Base-by-base conservation (phyloP, 2,797 vertebrate genomes). In the Thunnus albacares region DNA sequence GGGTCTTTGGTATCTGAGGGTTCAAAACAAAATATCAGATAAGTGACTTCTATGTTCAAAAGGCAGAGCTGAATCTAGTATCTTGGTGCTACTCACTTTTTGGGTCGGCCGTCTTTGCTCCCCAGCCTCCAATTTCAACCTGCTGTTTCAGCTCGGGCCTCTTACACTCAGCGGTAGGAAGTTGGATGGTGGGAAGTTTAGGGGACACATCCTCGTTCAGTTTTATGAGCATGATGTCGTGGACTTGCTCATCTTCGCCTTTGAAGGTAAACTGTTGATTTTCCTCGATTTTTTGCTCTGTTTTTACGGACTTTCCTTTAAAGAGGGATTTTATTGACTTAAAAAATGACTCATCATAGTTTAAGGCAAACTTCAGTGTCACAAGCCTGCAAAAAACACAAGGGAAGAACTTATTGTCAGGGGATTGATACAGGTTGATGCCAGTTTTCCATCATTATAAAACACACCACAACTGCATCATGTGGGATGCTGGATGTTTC, bases 211-310 rank as follows among this genome's bases (percentile, higher is more conserved):
- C 73, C 45, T 41, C 3, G 1, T 26, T 78, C 38, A 88, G 81
- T 26, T 65, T 79, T 38, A 86, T 80, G 8, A 88, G 87, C 79
- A 82, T 71, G 38, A 82, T 78, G 70, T 86, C 87, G 24, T 86
- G 84, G 4, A 0, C 0, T 0, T 22, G 22, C 4, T 5, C 65
- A 0, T 77, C 69, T 0, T 61, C 79, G 0, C 49, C 76, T 62
- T 80, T 80, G 55, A 41, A 80, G 59, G 53, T 13, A 41, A 82
- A 78, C 52, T 89, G 82, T 2, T 76, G 56, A 0, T 26, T 15
- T 2, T 2, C 0, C 0, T 4, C 0, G 11, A 89, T 78, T 0
- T 2, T 0, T 45, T 80, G 84, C 47, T 38, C 35, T 7, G 10
- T 9, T 9, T 9, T 74, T 18, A 5, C 10, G 35, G 35, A 38